A percentile compares a stretch with the other conserved stretches of the same genome.
Conservation (phyloP, 2,888 invertebrate genomes). For the Metacarcinus magister region DNA sequence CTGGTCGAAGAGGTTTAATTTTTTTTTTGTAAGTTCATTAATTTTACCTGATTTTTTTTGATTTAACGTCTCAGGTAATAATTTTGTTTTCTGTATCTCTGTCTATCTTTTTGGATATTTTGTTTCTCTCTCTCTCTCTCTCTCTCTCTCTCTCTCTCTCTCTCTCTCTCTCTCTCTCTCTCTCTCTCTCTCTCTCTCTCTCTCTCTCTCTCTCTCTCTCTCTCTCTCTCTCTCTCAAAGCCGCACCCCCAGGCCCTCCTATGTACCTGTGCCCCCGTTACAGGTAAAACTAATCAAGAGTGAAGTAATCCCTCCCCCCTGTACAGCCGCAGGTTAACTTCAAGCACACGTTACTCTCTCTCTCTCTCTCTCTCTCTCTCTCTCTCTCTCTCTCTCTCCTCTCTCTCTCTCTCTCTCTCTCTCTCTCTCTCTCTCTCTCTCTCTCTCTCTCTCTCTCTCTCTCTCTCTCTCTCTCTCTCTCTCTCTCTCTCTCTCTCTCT, state of each 20-base stretch:
- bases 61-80: too few species aligned
- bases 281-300: constrained; percentile 4
- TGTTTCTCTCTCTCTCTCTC: too few species aligned
- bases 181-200: not conserved
- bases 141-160: constrained; percentile 53
- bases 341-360: not conserved
- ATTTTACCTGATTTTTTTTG: too few species aligned
- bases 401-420: too few species aligned
- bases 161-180: constrained; percentile 46
- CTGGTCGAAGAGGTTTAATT: too few species aligned
- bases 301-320: not conserved
- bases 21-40: too few species aligned
- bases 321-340: not conserved
- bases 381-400: not conserved
- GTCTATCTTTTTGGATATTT: too few species aligned
- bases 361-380: not conserved
- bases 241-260: not conserved
- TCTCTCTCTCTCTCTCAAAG: constrained; percentile 26
- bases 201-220: too few species aligned
- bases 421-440: not conserved
- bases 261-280: constrained; percentile 7
- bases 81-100: too few species aligned
- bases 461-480: not conserved
- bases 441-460: not conserved
- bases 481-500: not conserved